phyloP scores from a whole-genome alignment of 2,888 invertebrate genomes.

The Athalia rosae region DNA sequence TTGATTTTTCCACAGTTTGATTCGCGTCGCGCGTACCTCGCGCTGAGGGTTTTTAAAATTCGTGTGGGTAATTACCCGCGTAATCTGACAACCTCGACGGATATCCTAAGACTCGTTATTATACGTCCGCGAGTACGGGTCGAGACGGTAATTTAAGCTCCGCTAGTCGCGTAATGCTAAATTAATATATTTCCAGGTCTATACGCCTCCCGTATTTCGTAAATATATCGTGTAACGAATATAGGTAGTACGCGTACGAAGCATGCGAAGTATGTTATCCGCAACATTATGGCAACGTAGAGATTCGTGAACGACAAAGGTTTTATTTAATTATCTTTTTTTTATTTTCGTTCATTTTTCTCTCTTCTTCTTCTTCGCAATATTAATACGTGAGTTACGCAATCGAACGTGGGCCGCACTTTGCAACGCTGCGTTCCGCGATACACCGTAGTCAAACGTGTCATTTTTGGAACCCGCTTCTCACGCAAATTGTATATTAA shows the following conservation, averaged over 20 bases:
- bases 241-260: no score
- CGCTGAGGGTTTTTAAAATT: slow-evolving; percentile 15
- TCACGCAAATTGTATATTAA: slow-evolving; percentile 72
- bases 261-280: not conserved
- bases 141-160: slow-evolving; percentile 30
- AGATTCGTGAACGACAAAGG: slow-evolving; percentile 8
- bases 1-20: slow-evolving; percentile 53
- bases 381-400: slow-evolving; percentile 13
- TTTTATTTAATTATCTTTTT: not conserved
- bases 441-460: slow-evolving; percentile 60
- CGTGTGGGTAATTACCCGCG: slow-evolving; percentile 10
- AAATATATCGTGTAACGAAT: not conserved
- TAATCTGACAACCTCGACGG: slow-evolving; percentile 36
- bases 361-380: not conserved
- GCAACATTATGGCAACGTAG: not conserved
- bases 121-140: not conserved
- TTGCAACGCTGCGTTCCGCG: not conserved
- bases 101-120: slow-evolving; percentile 25
- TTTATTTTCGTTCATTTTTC: not conserved
- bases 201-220: slow-evolving; percentile 27
- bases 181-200: slow-evolving; percentile 61
- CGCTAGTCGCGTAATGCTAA: slow-evolving; percentile 58
- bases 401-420: not conserved
- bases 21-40: not conserved
- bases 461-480: slow-evolving; percentile 72